Conservation (phyloP, 2,888 invertebrate species). For the Melanotus villosus region DNA sequence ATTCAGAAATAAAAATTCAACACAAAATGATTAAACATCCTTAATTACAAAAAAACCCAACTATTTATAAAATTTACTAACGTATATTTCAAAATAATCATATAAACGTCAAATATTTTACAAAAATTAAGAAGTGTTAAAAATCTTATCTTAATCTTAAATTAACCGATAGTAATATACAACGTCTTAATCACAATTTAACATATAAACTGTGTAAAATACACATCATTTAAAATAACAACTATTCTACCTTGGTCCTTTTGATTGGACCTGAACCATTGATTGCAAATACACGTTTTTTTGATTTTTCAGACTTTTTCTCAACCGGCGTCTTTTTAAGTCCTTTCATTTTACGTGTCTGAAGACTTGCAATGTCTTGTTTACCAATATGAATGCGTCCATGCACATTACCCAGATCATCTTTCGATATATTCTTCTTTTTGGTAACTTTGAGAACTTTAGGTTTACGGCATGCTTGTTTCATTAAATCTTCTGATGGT, state of each 20-base stretch:
- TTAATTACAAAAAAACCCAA: too few species aligned
- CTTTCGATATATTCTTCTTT: conserved; percentile 92
- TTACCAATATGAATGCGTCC: conserved; percentile 95
- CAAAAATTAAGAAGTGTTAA: conserved; percentile 19
- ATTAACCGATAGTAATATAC: conserved; percentile 8
- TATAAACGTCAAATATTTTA: conserved; percentile 11
- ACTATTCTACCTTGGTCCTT: conserved; percentile 32
- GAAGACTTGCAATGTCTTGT: conserved; percentile 87
- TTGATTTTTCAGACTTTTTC: conserved; percentile 72
- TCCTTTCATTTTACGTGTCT: conserved; percentile 93
- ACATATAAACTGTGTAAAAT: neutral
- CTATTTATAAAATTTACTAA: too few species aligned
- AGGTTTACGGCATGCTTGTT: conserved; percentile 85
- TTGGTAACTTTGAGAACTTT: conserved; percentile 83
- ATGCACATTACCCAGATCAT: conserved; percentile 89
- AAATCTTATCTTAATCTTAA: conserved; percentile 10
- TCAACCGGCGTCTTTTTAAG: conserved; percentile 82
- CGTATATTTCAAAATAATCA: neutral
- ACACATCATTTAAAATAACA: neutral
- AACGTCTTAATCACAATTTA: conserved; percentile 24
- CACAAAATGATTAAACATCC: too few species aligned
- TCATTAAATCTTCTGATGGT: conserved; percentile 91
- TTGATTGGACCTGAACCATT: conserved; percentile 13
- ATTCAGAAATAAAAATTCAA: too few species aligned
- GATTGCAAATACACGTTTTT: too few species aligned